Evolutionary conservation across 2,113 vertebrate species (phyloP).

Genomic region (Cyprinus carpio): DNA sequence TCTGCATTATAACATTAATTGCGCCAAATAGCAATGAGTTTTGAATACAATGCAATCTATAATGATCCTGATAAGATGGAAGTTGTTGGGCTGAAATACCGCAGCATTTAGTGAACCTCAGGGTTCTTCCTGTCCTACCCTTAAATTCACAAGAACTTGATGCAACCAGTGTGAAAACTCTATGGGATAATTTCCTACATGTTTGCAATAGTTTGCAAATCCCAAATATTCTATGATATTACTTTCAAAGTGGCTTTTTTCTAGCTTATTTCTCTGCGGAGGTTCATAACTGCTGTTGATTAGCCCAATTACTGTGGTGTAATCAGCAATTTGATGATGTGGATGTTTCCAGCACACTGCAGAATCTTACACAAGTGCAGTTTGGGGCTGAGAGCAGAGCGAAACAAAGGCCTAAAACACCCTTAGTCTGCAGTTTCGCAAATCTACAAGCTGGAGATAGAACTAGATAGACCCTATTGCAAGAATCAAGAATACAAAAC

Average conservation of each 20-base stretch:
- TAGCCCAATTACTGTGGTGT: slow-evolving; percentile 29
- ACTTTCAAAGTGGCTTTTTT: slow-evolving; percentile 16
- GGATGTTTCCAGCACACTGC: not conserved
- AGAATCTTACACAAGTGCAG: slow-evolving; percentile 11
- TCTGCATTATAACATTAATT: not conserved
- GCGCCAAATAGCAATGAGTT: not conserved
- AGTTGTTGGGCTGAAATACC: not conserved
- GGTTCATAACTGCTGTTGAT: slow-evolving; percentile 5
- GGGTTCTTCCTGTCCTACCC: not conserved
- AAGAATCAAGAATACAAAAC: not conserved
- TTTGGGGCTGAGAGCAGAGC: not conserved
- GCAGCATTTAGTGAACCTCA: not conserved
- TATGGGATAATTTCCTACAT: not conserved
- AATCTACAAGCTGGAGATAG: slow-evolving; percentile 9
- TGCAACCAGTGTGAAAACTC: slow-evolving; percentile 11
- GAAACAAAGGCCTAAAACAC: not conserved
- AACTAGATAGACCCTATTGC: not conserved
- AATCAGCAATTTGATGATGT: slow-evolving; percentile 25
- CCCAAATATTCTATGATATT: not conserved
- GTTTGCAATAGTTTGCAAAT: slow-evolving; percentile 19
- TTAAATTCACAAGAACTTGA: not conserved
- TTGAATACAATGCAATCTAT: not conserved
- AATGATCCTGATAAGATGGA: not conserved
- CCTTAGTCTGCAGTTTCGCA: not conserved
- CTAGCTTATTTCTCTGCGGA: not conserved